Percentiles rank a stretch among this genome's conserved stretches.
Conservation (phyloP, 2,797 vertebrate genomes). For the Phylloscopus collybita region DNA sequence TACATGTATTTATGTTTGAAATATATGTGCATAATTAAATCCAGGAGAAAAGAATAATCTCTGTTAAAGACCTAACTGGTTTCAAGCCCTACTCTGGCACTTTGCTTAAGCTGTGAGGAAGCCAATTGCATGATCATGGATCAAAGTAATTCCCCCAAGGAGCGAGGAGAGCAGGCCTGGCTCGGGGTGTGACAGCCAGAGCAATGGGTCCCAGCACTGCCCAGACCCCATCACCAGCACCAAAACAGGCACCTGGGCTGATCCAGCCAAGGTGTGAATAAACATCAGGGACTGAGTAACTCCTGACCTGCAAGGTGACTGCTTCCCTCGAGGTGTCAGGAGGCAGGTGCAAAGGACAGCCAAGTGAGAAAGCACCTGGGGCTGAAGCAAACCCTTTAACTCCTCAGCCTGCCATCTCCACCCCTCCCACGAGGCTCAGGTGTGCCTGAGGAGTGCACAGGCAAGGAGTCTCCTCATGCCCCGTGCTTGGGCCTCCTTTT, state of each 20-base stretch:
- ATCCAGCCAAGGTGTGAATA: neutral
- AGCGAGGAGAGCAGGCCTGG: neutral
- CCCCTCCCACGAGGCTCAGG: neutral
- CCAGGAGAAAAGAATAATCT: constrained; percentile 10
- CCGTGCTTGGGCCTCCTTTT: neutral
- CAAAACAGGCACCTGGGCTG: neutral
- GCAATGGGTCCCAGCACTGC: neutral
- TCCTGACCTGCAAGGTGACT: neutral
- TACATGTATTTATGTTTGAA: constrained; percentile 10
- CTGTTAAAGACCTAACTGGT: neutral
- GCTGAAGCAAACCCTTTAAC: neutral
- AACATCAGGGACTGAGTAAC: neutral
- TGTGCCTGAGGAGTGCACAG: neutral
- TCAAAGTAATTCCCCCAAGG: neutral
- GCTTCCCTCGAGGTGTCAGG: neutral
- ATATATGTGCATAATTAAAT: neutral
- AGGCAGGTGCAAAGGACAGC: fast-evolving
- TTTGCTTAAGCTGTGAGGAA: neutral
- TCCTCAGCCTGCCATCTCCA: neutral
- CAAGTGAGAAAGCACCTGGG: neutral
- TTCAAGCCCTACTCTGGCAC: neutral
- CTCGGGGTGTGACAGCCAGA: fast-evolving
- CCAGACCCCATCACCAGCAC: fast-evolving
- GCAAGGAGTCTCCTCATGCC: neutral
- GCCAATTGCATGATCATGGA: neutral